Evolutionary conservation across 64 coral and sea anemone species (phyloP), one percentile per base, ranked within the genome.

Genomic region (Anthopleura sola): DNA sequence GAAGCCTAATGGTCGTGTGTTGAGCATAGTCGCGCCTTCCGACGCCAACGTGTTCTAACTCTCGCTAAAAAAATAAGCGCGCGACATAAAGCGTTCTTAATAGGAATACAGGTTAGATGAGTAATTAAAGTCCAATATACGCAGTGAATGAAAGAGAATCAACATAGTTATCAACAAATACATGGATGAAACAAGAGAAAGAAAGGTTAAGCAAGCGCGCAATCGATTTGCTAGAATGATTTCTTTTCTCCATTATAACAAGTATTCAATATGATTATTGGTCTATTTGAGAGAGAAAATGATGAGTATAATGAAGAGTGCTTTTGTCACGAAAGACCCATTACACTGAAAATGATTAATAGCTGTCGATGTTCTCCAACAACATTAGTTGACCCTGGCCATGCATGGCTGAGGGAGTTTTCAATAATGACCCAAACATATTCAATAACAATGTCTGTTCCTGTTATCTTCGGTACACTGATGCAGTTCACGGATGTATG

Each of bases 211-310:
- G 66, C 29, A 71, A 71, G 66, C 66, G 66, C 29, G 66, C 66
- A 71, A 34, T 31, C 66, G 66, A 71, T 71, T 71, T 34, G 66
- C 66, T 71, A 36, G 66, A 71, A 71, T 29, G 66, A 34, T 71
- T n/a, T 71, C 6, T 33, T 28, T 13, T 34, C 29, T 53, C 50
- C 50, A 53, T 53, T 53, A 15, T 36, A 16, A 71, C 6, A 34
- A 32, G 66, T 32, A 34, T 32, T 71, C 66, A 32, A 13, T 34
- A 71, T 32, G 66, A 71, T 34, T 32, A 62, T 62, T 62, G 58
- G 66, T 32, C 28, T 15, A 69, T 69, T 71, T n/a, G 26, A 32
- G 0, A 17, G 5, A 71, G 1, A 26, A n/a, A n/a, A n/a, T n/a
- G n/a, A 66, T 66, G 10, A 26, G 60, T 18, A 56, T 21, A 71